Evolutionary conservation across 2,797 vertebrate species (phyloP), one percentile per base, ranked within the genome.

Genomic region (Halcyon badia): DNA sequence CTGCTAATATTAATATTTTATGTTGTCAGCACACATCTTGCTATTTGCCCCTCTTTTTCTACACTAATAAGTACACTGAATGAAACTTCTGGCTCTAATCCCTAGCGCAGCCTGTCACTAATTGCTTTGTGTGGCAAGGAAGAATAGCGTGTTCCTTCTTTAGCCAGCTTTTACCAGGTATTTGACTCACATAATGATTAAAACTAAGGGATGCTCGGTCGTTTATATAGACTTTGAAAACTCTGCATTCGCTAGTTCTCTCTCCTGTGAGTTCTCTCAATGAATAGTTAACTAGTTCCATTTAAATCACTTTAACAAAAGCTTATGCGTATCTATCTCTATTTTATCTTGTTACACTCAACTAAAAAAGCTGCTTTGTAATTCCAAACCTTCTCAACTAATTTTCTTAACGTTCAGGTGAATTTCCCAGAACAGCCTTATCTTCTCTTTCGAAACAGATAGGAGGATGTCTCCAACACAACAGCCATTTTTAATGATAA

Each of bases 391-490:
- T 95, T 96, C 94, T 94, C 73, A 70, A 85, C 82, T 96, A 79
- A 95, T 97, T 97, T 97, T 83, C 54, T 22, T 95, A 87, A 73
- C 94, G 90, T 93, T 95, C 86, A 51, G 30, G 75, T 96, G 88
- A 93, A 95, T 95, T 96, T 97, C 95, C 77, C 89, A 76, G 81
- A 93, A 91, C 85, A 92, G 42, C 77, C 76, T 92, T 97, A 96
- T 96, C 92, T 96, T n/a, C 68, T 83, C 79, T 89, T 71, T 87
- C 58, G 65, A 83, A 94, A 70, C 58, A 87, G 81, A 82, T 48
- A 89, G 81, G 87, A 68, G 66, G 33, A 57, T 95, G 86, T 91
- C 83, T 96, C 89, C 86, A 73, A 44, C 54, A 57, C 65, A 89
- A 90, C 49, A 89, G 41, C 69, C 46, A 21, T 86, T 94, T 85